Percentiles rank a stretch among this genome's conserved stretches.
Conservation (phyloP, 2,797 vertebrate genomes). For the Lithobates sylvaticus region DNA sequence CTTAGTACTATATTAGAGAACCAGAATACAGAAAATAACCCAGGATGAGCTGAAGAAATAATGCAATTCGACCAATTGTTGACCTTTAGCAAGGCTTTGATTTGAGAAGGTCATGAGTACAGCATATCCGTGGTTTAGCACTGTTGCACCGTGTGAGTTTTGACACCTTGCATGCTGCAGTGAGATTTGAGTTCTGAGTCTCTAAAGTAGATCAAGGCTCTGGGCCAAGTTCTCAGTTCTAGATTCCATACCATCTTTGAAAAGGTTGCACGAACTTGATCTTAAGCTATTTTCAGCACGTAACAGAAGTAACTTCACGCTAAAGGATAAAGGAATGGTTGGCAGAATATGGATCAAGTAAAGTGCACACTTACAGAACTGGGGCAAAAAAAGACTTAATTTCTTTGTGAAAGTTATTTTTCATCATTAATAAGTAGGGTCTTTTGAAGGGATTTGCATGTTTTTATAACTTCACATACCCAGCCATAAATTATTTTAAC, state of each 20-base stretch:
- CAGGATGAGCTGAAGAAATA: neutral
- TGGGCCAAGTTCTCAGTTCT: neutral
- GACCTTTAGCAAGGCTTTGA: neutral
- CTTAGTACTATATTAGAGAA: no score
- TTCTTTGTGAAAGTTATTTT: neutral
- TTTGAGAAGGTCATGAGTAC: neutral
- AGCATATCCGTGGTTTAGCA: neutral
- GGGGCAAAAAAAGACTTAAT: neutral
- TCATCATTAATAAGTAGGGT: neutral
- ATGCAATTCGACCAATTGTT: neutral
- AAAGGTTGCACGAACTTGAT: neutral
- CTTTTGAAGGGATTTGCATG: neutral
- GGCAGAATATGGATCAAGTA: neutral
- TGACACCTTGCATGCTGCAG: neutral
- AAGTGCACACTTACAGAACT: neutral
- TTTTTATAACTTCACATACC: constrained; percentile 37
- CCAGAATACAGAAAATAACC: no score
- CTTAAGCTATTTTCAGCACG: neutral
- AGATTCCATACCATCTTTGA: neutral
- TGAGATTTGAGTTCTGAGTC: neutral
- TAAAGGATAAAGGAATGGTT: neutral
- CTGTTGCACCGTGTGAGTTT: neutral
- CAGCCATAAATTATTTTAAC: constrained; percentile 33
- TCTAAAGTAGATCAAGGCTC: neutral
- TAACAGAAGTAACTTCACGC: neutral